These are phyloP conservation scores for Trinorchestia longiramus DNA, from an alignment of 1,140 invertebrate genomes.

Conservation along the genomic window DNA sequence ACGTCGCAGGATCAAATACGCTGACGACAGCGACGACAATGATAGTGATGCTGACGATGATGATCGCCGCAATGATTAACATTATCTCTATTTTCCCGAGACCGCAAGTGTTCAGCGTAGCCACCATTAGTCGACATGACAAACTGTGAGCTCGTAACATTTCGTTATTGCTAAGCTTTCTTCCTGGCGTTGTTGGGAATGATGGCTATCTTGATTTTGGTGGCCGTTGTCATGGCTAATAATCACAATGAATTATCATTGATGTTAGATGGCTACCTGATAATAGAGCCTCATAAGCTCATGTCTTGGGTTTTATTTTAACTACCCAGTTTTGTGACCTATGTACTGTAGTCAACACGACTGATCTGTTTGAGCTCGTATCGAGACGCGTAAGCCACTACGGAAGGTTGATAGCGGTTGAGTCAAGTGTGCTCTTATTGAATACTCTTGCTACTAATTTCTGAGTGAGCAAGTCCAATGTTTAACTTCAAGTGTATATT, in stretches of 20 bases:
- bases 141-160: no score
- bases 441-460: not conserved
- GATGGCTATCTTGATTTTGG: not conserved
- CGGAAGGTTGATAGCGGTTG: not conserved
- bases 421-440: not conserved
- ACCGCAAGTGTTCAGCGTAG: not conserved
- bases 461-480: not conserved
- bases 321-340: not conserved
- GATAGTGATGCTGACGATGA: conserved; percentile 42
- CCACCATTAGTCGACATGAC: not conserved
- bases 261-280: not conserved
- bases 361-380: not conserved
- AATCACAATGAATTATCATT: not conserved
- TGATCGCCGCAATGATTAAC: conserved; percentile 15
- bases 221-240: not conserved
- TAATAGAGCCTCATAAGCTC: not conserved
- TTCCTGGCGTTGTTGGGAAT: no score
- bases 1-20: conserved; percentile 12
- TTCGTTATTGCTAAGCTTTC: no score
- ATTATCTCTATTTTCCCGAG: not conserved
- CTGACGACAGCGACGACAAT: conserved; percentile 37
- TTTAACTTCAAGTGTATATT: not conserved
- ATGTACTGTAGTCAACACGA: not conserved
- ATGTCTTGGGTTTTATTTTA: not conserved
- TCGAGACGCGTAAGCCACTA: not conserved